Conservation (phyloP, 2,113 vertebrate genomes). For the Pelecanus crispus region DNA sequence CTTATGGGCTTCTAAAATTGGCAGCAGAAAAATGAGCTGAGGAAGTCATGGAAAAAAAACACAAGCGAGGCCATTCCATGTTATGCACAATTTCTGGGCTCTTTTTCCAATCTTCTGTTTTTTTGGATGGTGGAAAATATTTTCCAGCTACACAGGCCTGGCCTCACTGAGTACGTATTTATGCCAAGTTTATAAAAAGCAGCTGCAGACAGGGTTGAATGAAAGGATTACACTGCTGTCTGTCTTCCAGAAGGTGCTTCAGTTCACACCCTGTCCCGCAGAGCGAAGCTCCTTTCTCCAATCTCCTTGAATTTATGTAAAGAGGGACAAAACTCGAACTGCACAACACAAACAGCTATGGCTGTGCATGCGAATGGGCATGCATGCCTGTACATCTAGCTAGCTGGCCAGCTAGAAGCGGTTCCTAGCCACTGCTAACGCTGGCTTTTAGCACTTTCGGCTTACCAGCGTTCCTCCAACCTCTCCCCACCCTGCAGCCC, state of each 20-base stretch:
- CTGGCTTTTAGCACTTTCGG: background rate
- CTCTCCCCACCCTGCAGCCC: background rate
- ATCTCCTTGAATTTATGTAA: background rate
- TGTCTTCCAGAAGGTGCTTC: slow-evolving; percentile 77
- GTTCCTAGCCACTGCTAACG: background rate
- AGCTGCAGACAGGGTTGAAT: slow-evolving; percentile 82
- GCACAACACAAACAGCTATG: background rate
- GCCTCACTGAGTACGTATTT: slow-evolving; percentile 64
- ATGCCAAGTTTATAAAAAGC: slow-evolving; percentile 79
- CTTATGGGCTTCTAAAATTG: slow-evolving; percentile 77
- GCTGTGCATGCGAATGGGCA: background rate
- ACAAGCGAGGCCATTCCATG: slow-evolving; percentile 63
- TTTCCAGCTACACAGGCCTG: slow-evolving; percentile 81
- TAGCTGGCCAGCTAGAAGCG: background rate
- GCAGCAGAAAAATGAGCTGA: slow-evolving; percentile 73
- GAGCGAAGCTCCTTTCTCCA: background rate
- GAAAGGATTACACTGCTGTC: slow-evolving; percentile 80
- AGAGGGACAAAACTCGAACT: background rate
- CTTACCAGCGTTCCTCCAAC: background rate
- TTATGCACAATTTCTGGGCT: slow-evolving; percentile 72
- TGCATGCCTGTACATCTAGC: fast-evolving
- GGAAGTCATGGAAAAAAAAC: slow-evolving; percentile 75
- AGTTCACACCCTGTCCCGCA: slow-evolving; percentile 56
- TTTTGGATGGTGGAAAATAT: slow-evolving; percentile 79
- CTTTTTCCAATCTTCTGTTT: slow-evolving; percentile 71